Evolutionary conservation across 2,113 vertebrate genomes (phyloP), one percentile per base, ranked within the genome.

Genomic region (Malurus elegans): DNA sequence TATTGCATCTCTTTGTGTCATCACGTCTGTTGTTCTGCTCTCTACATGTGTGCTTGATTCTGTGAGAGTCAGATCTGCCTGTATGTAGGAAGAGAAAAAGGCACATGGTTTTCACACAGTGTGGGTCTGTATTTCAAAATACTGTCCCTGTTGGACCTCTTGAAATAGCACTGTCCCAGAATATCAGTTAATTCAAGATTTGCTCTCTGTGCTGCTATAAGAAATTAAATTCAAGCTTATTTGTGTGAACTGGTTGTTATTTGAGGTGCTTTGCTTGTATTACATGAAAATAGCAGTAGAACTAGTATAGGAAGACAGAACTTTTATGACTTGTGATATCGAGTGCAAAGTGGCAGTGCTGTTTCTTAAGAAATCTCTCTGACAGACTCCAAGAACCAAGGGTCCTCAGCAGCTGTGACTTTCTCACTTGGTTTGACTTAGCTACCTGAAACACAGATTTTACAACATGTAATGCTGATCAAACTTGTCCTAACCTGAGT

Each of bases 101-200:
- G 32, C 81, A 75, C 50, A 71, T 91, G 74, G 67, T 82, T 91
- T 85, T 94, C 84, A 73, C 61, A 87, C 50, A 58, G 18, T 76
- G 34, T 86, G 64, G 81, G 47, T 75, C 85, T 71, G 8, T 73
- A 88, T 90, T 95, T 80, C 82, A 65, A 67, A 94, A 86, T 90
- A 86, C 44, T 15, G 23, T 87, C 60, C 67, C 66, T 56, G 29
- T 58, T 78, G 79, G 86, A 88, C 91, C 69, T 90, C 86, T 71
- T 78, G 91, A 94, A 95, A 91, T 95, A 95, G 86, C 72, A 53
- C n/a, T 76, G 25, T 76, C 92, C 73, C 79, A 88, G 81, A 95
- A 87, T 95, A 91, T 73, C 94, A 66, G 74, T 79, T 95, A 95
- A 94, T 95, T 95, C 75, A 87, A 57, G 58, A 67, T 79, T 94